Percentiles rank a stretch among this genome's conserved stretches.
Conservation (phyloP, 2,888 invertebrate genomes). For the Pardosa pseudoannulata region DNA sequence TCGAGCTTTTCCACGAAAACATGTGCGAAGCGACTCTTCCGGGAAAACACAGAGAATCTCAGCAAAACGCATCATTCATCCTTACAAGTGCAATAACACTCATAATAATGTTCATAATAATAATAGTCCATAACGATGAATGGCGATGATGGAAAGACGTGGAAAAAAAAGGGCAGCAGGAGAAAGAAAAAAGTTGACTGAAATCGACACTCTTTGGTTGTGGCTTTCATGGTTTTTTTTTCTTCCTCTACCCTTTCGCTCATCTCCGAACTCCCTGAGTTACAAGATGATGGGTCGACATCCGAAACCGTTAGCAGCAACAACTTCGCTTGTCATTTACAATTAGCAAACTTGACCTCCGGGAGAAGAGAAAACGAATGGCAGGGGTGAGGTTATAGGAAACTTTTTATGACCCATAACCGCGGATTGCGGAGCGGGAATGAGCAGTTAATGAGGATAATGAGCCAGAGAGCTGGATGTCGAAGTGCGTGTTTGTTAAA, state of each 20-base stretch:
- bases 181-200: too few species aligned
- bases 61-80: background rate
- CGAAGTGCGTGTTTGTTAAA: background rate
- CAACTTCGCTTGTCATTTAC: background rate
- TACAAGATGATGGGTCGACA: background rate
- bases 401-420: constrained; percentile 1
- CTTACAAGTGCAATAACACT: background rate
- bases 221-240: constrained; percentile 11
- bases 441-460: constrained; percentile 1
- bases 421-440: background rate
- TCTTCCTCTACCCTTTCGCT: background rate
- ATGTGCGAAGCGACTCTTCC: background rate
- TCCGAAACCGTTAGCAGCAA: background rate
- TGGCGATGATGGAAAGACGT: background rate
- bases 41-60: background rate
- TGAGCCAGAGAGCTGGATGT: background rate
- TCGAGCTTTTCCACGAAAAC: too few species aligned
- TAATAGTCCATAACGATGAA: constrained; percentile 14
- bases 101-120: background rate
- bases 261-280: too few species aligned
- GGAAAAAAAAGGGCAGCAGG: background rate
- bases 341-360: constrained; percentile 1
- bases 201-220: too few species aligned
- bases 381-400: background rate
- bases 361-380: background rate